A percentile compares a stretch with the other conserved stretches of the same genome.
These are phyloP conservation scores for Trachelus iudaicus DNA, from an alignment of 2,888 invertebrate genomes.

Conservation along the genomic window DNA sequence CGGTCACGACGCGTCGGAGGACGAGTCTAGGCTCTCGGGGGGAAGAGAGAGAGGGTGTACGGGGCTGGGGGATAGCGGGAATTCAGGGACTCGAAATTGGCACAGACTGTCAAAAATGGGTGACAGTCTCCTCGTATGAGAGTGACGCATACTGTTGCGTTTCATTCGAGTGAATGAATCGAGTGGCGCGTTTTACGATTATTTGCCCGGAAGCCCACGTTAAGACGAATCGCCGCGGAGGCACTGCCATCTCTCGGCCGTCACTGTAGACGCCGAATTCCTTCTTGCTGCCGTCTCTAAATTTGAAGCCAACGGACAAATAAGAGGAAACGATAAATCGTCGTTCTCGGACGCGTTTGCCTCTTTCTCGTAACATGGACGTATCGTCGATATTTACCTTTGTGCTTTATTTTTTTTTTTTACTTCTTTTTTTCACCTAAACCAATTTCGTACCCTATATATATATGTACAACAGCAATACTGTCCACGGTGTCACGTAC, in stretches of 20 bases:
- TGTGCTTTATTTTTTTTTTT: background rate
- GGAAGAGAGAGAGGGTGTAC: background rate
- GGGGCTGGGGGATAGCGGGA: background rate
- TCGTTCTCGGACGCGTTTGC: background rate
- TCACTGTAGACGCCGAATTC: background rate
- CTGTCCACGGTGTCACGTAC: background rate
- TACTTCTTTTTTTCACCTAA: background rate
- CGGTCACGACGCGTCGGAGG: background rate
- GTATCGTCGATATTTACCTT: background rate
- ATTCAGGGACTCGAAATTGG: background rate
- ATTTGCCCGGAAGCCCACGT: background rate
- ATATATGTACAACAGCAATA: background rate
- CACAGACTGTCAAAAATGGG: background rate
- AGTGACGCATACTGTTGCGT: background rate
- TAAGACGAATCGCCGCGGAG: background rate
- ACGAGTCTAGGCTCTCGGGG: background rate
- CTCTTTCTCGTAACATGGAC: background rate
- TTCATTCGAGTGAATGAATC: background rate
- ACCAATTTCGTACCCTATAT: background rate
- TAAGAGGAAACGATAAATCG: background rate
- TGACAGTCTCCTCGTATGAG: background rate
- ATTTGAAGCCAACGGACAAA: background rate
- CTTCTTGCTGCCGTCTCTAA: background rate
- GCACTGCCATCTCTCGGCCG: background rate
- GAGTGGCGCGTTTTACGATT: background rate